Evolutionary conservation across 2,888 invertebrate genomes (phyloP).

Genomic region (Sphecodes monilicornis): DNA sequence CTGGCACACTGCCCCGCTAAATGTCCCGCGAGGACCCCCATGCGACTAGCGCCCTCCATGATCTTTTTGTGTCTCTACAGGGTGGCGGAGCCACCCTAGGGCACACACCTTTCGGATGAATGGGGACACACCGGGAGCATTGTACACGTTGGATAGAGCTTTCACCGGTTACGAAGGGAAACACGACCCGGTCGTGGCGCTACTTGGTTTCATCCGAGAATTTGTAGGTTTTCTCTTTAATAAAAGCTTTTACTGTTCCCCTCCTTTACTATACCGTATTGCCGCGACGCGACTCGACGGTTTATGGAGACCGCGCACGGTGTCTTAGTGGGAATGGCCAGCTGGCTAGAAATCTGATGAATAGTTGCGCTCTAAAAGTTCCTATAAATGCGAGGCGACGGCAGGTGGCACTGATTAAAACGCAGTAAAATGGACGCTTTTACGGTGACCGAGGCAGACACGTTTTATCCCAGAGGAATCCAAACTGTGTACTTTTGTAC

Average conservation of each 20-base stretch:
- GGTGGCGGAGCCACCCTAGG: conserved; percentile 11
- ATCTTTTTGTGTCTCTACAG: conserved; percentile 36
- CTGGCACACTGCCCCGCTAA: conserved; percentile 83
- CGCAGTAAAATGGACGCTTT: not conserved
- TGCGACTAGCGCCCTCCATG: conserved; percentile 24
- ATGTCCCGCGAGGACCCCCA: conserved; percentile 71
- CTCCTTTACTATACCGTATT: not conserved
- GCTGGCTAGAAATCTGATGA: not conserved
- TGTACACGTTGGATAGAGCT: not conserved
- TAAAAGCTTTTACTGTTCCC: not conserved
- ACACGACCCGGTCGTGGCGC: not conserved
- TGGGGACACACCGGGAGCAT: not conserved
- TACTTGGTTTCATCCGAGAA: not conserved
- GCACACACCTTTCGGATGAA: not conserved
- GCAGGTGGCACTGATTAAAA: not conserved
- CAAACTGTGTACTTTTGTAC: not conserved
- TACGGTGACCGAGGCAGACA: not conserved
- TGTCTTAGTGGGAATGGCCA: not conserved
- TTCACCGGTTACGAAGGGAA: not conserved
- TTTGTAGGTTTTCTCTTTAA: not conserved
- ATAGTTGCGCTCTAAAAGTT: not conserved
- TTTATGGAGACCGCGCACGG: not conserved
- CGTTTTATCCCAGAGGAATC: not conserved
- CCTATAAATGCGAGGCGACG: not conserved
- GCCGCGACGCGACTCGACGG: not conserved